These are phyloP conservation scores for Pogonomyrmex californicus DNA, from an alignment of 1,140 invertebrate genomes.

Conservation along the genomic window DNA sequence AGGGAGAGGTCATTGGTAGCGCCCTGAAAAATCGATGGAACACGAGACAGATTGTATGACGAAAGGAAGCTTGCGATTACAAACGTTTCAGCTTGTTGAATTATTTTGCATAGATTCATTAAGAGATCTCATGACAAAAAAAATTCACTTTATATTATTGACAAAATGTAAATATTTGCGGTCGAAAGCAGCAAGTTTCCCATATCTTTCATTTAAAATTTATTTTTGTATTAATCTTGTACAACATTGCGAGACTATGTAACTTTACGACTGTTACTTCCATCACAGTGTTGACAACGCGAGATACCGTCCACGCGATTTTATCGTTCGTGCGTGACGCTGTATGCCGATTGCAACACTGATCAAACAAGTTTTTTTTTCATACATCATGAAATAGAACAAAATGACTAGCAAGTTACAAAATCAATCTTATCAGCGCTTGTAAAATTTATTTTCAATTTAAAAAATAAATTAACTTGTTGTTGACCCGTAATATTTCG, in stretches of 20 bases:
- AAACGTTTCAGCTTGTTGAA: conserved; percentile 73
- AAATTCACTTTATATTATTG: conserved; percentile 56
- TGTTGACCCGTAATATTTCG: neutral
- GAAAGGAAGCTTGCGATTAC: conserved; percentile 74
- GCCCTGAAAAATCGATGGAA: conserved; percentile 46
- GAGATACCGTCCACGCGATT: neutral
- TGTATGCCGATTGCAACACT: neutral
- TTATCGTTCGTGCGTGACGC: neutral
- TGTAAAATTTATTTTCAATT: neutral
- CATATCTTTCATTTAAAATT: neutral
- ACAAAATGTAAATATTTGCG: conserved; percentile 58
- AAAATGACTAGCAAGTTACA: neutral
- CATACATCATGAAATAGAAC: neutral
- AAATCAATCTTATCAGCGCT: neutral
- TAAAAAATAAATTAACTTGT: conserved; percentile 2
- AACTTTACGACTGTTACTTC: neutral
- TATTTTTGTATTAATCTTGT: neutral
- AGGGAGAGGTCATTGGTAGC: conserved; percentile 40
- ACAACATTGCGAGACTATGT: neutral
- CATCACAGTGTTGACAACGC: neutral
- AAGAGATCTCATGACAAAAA: conserved; percentile 51
- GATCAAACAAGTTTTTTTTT: neutral
- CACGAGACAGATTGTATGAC: neutral
- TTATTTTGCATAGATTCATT: conserved; percentile 64
- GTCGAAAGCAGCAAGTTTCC: neutral